Evolutionary conservation across 2,797 vertebrate genomes (phyloP).

Genomic region (Gymnothorax javanicus): DNA sequence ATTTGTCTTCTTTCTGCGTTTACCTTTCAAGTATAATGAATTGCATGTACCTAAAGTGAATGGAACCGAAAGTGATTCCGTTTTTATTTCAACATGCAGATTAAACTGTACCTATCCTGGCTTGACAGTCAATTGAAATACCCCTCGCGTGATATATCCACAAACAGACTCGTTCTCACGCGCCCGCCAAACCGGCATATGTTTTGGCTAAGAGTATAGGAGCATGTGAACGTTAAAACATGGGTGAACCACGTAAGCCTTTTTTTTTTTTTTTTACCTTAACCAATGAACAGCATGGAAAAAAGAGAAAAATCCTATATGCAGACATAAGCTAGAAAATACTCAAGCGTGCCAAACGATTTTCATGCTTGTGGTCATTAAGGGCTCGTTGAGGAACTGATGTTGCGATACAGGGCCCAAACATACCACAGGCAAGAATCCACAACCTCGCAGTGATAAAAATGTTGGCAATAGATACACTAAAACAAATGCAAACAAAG

Average conservation of each 20-base stretch:
- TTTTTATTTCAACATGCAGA: slow-evolving; percentile 5
- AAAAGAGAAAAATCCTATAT: slow-evolving; percentile 36
- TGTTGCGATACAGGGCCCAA: not conserved
- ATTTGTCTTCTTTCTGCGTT: not conserved
- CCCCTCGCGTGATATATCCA: slow-evolving; percentile 41
- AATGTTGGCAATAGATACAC: not conserved
- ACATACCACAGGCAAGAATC: not conserved
- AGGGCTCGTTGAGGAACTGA: slow-evolving; percentile 22
- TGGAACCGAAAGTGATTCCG: not conserved
- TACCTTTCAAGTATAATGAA: slow-evolving; percentile 14
- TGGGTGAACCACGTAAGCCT: slow-evolving; percentile 51
- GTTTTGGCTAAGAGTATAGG: slow-evolving; percentile 41
- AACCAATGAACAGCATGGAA: slow-evolving; percentile 54
- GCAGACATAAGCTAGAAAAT: slow-evolving; percentile 46
- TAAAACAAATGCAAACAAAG: slow-evolving; percentile 3
- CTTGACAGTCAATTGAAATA: slow-evolving; percentile 46
- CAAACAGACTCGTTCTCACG: slow-evolving; percentile 68
- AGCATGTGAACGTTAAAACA: slow-evolving; percentile 15
- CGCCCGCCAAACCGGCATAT: slow-evolving; percentile 61
- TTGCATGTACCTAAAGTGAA: not conserved
- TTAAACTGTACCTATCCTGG: slow-evolving; percentile 31
- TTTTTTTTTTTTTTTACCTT: slow-evolving; percentile 59
- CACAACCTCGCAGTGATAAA: not conserved
- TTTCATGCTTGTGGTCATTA: slow-evolving; percentile 54
- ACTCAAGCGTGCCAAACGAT: slow-evolving; percentile 58